Conservation (phyloP, 2,888 invertebrate genomes). For the Epinotia nisella region DNA sequence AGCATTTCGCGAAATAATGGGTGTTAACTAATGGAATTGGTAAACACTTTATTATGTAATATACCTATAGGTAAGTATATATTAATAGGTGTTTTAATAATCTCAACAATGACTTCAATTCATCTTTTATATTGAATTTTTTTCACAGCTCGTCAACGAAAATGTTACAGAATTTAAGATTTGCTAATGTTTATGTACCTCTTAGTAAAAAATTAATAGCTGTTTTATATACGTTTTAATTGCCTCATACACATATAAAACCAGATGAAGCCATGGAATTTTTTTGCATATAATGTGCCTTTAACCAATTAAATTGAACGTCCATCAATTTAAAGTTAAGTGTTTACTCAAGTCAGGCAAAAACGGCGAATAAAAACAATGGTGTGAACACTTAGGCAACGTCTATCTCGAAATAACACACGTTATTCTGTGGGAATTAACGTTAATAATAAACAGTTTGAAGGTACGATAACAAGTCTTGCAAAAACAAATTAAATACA, state of each 20-base stretch:
- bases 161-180: too few relatives aligned
- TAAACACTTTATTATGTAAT: too few relatives aligned
- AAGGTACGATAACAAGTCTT: constrained; percentile 10
- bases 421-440: constrained; percentile 33
- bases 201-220: neutral
- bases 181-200: too few relatives aligned
- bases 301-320: neutral
- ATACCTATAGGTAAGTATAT: too few relatives aligned
- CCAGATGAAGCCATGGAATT: neutral
- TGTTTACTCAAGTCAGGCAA: constrained; percentile 38
- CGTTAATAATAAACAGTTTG: constrained; percentile 17
- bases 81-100: too few relatives aligned
- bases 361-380: constrained; percentile 46
- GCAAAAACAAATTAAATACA: constrained; percentile 1
- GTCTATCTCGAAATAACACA: constrained; percentile 34
- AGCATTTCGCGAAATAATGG: too few relatives aligned
- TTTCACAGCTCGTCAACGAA: too few relatives aligned
- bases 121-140: too few relatives aligned
- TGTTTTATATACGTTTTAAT: neutral
- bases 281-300: constrained; percentile 23
- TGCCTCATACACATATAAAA: neutral
- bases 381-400: constrained; percentile 41
- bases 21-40: too few relatives aligned
- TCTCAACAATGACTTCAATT: too few relatives aligned
- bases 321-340: constrained; percentile 39